A percentile compares a stretch with the other conserved stretches of the same genome.
Conservation (phyloP, 1,140 invertebrate genomes). For the Drosophila parabipectinata region DNA sequence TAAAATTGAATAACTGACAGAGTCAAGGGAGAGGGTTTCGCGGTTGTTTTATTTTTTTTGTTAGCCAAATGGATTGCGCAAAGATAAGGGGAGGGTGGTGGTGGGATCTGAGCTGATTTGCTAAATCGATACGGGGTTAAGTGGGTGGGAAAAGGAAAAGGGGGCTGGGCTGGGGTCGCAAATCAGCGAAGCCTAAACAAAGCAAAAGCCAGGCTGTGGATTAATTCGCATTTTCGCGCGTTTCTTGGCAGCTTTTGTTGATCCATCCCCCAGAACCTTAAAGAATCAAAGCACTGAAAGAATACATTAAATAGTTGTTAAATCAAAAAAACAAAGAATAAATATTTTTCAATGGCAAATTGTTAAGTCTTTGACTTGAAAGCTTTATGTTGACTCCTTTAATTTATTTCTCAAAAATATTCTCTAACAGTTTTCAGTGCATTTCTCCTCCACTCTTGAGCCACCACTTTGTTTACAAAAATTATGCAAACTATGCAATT, state of each 20-base stretch:
- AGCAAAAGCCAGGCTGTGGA: conserved; percentile 39
- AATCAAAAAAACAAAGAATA: too few relatives aligned
- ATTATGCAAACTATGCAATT: conserved; percentile 78
- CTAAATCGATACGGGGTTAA: conserved; percentile 41
- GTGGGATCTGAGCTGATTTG: conserved; percentile 24
- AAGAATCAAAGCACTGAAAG: neutral
- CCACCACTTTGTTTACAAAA: conserved; percentile 72
- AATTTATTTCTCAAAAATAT: too few relatives aligned
- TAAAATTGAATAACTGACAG: conserved; percentile 75
- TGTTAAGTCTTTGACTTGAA: too few relatives aligned
- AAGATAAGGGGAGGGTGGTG: neutral
- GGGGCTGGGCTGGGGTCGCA: neutral
- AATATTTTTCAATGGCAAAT: too few relatives aligned
- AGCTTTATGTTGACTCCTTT: too few relatives aligned
- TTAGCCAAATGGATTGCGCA: neutral
- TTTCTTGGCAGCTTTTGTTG: conserved; percentile 60
- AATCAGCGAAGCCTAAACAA: conserved; percentile 71
- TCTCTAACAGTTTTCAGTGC: neutral
- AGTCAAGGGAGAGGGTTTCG: conserved; percentile 24
- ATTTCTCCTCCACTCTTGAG: conserved; percentile 5
- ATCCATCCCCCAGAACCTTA: neutral
- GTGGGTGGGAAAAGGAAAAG: neutral
- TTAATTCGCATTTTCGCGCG: conserved; percentile 75
- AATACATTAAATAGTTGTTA: neutral
- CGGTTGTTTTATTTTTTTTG: conserved; percentile 11